Evolutionary conservation across 1,140 invertebrate genomes (phyloP).

Genomic region (Luehdorfia chinensis): DNA sequence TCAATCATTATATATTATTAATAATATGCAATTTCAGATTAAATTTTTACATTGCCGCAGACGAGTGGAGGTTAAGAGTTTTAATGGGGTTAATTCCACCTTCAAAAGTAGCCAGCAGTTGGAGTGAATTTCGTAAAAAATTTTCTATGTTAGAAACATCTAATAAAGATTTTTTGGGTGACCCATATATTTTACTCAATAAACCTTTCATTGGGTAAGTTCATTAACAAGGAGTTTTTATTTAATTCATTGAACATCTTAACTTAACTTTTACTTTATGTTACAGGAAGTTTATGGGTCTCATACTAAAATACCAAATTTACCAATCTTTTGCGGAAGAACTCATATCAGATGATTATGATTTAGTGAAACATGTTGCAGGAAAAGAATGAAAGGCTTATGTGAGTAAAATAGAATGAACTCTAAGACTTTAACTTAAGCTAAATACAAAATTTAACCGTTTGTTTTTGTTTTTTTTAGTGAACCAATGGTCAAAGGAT

Average conservation of each 20-base stretch:
- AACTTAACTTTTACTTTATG: too few relatives aligned
- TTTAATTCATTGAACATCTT: constrained; percentile 16
- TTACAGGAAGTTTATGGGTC: constrained; percentile 65
- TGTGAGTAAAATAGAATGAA: constrained; percentile 39
- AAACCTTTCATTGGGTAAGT: constrained; percentile 53
- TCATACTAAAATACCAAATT: constrained; percentile 66
- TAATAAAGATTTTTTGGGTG: constrained; percentile 75
- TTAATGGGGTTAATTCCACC: constrained; percentile 65
- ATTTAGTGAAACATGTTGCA: constrained; percentile 52
- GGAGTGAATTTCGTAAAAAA: constrained; percentile 72
- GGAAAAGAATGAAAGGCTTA: constrained; percentile 51
- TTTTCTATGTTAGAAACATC: constrained; percentile 61
- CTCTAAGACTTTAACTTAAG: not conserved
- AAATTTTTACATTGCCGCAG: constrained; percentile 79
- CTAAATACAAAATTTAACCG: constrained; percentile 8
- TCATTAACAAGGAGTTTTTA: not conserved
- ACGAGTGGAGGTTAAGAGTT: constrained; percentile 79
- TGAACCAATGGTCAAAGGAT: constrained; percentile 62
- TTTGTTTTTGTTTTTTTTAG: constrained; percentile 38
- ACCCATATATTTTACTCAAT: constrained; percentile 77
- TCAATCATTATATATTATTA: not conserved
- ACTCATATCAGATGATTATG: constrained; percentile 54
- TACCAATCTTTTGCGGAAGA: constrained; percentile 70
- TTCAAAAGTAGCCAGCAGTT: constrained; percentile 65
- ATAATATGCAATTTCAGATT: constrained; percentile 69